phyloP scores from a whole-genome alignment of 2,797 vertebrate species.

The Pteropus rufus region DNA sequence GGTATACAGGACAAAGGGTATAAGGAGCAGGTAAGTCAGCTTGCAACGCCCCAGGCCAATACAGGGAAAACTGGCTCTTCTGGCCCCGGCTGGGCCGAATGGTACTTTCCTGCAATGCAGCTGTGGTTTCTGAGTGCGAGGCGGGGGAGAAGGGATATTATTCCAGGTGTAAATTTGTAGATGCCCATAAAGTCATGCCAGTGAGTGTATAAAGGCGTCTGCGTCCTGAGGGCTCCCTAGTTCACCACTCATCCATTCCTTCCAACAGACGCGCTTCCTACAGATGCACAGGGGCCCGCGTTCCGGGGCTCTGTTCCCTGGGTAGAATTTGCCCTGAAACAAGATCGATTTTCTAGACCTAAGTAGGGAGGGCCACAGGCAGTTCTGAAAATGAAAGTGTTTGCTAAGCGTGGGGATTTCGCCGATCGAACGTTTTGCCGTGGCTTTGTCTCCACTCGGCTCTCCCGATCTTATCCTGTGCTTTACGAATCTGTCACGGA shows the following conservation, averaged over 20 bases:
- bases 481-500: not conserved
- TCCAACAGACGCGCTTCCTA: not conserved
- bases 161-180: not conserved
- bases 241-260: not conserved
- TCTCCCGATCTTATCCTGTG: not conserved
- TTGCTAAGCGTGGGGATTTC: not conserved
- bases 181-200: not conserved
- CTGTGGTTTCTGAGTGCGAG: not conserved
- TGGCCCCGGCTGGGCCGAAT: not conserved
- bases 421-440: not conserved
- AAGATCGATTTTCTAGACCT: not conserved
- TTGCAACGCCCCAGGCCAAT: not conserved
- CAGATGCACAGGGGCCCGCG: rapidly evolving
- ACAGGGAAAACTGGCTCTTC: not conserved
- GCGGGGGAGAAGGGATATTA: not conserved
- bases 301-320: not conserved
- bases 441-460: not conserved
- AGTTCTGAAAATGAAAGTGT: conserved; percentile 54
- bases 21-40: not conserved
- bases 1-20: not conserved
- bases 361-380: not conserved
- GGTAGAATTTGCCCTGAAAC: not conserved
- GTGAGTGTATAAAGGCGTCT: not conserved
- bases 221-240: rapidly evolving
- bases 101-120: not conserved